Base-by-base conservation (phyloP, 2,113 vertebrate genomes). In the Osmerus eperlanus region DNA sequence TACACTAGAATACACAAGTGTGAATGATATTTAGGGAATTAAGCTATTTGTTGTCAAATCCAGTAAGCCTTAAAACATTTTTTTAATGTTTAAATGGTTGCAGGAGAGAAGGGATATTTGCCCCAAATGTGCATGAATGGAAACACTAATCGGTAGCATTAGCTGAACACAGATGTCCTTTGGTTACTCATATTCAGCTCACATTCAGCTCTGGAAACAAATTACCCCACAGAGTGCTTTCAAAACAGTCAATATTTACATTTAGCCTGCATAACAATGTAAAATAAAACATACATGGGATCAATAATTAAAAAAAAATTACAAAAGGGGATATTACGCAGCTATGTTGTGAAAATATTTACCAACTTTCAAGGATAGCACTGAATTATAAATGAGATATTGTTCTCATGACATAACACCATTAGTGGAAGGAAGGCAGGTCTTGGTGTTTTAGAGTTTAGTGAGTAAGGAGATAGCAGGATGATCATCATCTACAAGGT, bases 301-400 rank as follows among this genome's bases (percentile, higher is more conserved):
- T 64, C 60, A 63, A 74, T 52, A 41, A 28, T 41, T 11, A 2
- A 64, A 12, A 63, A 56, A 66, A n/a, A 29, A 59, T n/a, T 29
- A 70, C 12, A 23, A 29, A n/a, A 19, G 9, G 53, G 52, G 15
- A 36, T 47, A 9, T 0, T 12, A 69, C 52, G 61, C 56, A 41
- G 25, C 63, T 58, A 70, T 63, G 81, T 72, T 67, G 65, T 11
- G 55, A 54, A 81, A 78, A 84, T 81, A 79, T 82, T 84, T 76
- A 76, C 67, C 52, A 61, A 47, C 61, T 74, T 62, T 69, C 9
- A 70, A 59, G 52, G 14, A 14, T 18, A 21, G 13, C 19, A 32
- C 14, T 86, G 76, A 82, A 84, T 82, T 83, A 79, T 81, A 77
- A 71, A 82, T 72, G 65, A 32, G 71, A 65, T 15, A 66, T 77